Evolutionary conservation across 2,888 invertebrate genomes (phyloP), one percentile per base, ranked within the genome.

Genomic region (Caenorhabditis sp.): DNA sequence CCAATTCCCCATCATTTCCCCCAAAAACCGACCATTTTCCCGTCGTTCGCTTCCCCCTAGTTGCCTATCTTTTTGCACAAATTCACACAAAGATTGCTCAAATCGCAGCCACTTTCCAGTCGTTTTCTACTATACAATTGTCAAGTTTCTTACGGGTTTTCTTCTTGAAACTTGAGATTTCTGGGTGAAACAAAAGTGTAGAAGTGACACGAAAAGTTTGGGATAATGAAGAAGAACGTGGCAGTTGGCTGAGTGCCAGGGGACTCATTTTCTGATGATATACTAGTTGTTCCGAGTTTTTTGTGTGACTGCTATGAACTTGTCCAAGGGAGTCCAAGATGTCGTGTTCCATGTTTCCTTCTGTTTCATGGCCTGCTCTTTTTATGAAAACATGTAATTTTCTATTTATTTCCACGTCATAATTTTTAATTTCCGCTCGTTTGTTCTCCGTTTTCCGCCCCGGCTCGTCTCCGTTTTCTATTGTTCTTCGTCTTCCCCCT

Each of bases 341-440:
- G n/a, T n/a, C n/a, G n/a, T n/a, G n/a, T n/a, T n/a, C n/a, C n/a
- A n/a, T n/a, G n/a, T n/a, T n/a, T n/a, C n/a, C n/a, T n/a, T n/a
- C n/a, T n/a, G n/a, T n/a, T n/a, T 9, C 18, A 4, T 3, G 18
- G 5, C 18, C 18, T 11, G 11, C 8, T 9, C 47, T n/a, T n/a
- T n/a, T n/a, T n/a, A n/a, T n/a, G n/a, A 47, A 47, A 47, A 9
- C 47, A 47, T 47, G 47, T 47, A 47, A 47, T 47, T 47, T 47
- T 18, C 47, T 5, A 47, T 18, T 18, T 5, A 47, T 62, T 62
- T 50, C 67, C 37, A 56, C 67, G 55, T 67, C 67, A 67, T 67
- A 67, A 67, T 67, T 40, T 67, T 56, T 55, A 56, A 44, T 56
- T 67, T 40, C 40, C 67, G 3, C 22, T 5, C 15, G 11, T 11